Conservation (phyloP, 2,888 invertebrate genomes). For the Zygothrica quintamaculata region DNA sequence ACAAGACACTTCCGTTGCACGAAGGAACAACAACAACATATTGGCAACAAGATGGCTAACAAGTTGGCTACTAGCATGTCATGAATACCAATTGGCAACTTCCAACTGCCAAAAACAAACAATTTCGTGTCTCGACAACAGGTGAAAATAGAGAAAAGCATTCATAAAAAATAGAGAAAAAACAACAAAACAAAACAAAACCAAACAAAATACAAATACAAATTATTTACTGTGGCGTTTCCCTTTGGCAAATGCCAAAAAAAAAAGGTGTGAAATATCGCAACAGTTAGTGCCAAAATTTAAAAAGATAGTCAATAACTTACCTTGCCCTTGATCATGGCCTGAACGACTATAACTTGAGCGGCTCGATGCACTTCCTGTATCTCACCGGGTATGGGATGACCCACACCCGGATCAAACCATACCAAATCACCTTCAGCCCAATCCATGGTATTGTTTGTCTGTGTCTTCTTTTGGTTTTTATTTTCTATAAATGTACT, state of each 20-base stretch:
- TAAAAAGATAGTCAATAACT: constrained; percentile 62
- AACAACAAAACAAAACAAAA: constrained; percentile 30
- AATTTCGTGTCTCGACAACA: constrained; percentile 31
- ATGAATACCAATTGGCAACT: constrained; percentile 38
- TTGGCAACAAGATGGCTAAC: constrained; percentile 17
- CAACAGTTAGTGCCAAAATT: background rate
- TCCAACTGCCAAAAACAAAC: constrained; percentile 20
- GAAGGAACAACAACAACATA: no score
- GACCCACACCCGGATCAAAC: constrained; percentile 96
- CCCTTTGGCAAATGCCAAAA: constrained; percentile 20
- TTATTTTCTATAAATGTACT: no score
- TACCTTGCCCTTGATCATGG: constrained; percentile 94
- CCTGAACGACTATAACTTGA: constrained; percentile 95
- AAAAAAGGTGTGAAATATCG: constrained; percentile 6
- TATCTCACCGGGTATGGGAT: constrained; percentile 95
- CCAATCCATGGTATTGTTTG: constrained; percentile 87
- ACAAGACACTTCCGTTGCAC: constrained; percentile 36
- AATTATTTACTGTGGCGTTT: constrained; percentile 7
- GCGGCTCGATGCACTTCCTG: constrained; percentile 95
- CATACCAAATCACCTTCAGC: constrained; percentile 94
- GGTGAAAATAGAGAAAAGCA: constrained; percentile 73
- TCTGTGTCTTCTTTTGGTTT: no score
- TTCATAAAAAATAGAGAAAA: constrained; percentile 52
- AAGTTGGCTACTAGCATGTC: constrained; percentile 11
- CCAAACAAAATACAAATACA: constrained; percentile 13